A percentile compares a stretch with the other conserved stretches of the same genome.
These are phyloP conservation scores for Aegypius monachus DNA, from an alignment of 2,113 vertebrate species.

Conservation along the genomic window DNA sequence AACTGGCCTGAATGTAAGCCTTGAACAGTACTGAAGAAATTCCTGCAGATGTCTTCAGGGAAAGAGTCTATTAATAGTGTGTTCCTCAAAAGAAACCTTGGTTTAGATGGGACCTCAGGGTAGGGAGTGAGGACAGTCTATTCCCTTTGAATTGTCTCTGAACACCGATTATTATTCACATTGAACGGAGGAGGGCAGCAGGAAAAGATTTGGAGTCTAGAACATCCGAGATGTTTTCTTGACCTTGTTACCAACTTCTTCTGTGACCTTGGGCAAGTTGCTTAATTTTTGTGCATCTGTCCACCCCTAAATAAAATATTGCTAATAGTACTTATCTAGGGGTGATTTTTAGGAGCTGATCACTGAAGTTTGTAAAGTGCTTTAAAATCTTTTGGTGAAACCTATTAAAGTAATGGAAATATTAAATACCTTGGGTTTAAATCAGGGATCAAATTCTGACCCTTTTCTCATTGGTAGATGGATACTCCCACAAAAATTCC, in stretches of 20 bases:
- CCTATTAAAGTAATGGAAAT: not conserved
- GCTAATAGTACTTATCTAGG: not conserved
- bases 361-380: not conserved
- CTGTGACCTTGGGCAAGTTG: not conserved
- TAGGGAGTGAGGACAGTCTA: not conserved
- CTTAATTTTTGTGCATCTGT: not conserved
- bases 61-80: conserved; percentile 1
- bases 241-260: not conserved
- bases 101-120: not conserved
- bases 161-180: not conserved
- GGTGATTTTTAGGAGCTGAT: not conserved
- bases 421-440: not conserved
- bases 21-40: conserved; percentile 18
- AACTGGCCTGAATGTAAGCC: conserved; percentile 31
- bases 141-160: not conserved
- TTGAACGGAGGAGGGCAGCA: not conserved
- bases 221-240: not conserved
- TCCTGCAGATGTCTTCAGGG: conserved; percentile 28
- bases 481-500: not conserved
- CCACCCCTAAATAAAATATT: not conserved
- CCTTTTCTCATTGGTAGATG: not conserved
- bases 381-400: not conserved
- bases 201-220: not conserved
- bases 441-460: not conserved
- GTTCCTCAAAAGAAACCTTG: not conserved